Evolutionary conservation across 1,140 invertebrate genomes (phyloP).

Genomic region (Anoplophora glabripennis): DNA sequence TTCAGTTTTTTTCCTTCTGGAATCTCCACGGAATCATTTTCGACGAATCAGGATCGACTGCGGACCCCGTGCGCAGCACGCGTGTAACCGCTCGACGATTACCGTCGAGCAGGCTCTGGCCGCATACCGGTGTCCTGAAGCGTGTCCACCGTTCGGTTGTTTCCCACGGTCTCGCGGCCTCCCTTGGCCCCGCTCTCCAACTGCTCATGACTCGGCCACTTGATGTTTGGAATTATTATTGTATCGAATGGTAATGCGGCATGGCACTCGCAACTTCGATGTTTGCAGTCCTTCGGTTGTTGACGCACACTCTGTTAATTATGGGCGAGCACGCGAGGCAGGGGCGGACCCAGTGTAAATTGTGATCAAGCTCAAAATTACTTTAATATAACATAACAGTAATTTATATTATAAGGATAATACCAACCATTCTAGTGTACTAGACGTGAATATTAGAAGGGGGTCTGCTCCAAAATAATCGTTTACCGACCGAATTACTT

Average conservation of each 20-base stretch:
- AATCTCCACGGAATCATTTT: too few relatives aligned
- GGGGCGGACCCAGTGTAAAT: too few relatives aligned
- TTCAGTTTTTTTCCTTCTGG: too few relatives aligned
- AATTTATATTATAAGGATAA: too few relatives aligned
- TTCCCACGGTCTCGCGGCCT: constrained; percentile 32
- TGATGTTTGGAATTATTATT: constrained; percentile 14
- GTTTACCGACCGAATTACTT: too few relatives aligned
- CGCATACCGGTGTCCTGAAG: constrained; percentile 31
- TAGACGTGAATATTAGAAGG: too few relatives aligned
- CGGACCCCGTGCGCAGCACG: constrained; percentile 24
- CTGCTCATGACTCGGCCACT: constrained; percentile 7
- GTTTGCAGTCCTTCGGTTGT: not conserved
- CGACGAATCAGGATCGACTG: not conserved
- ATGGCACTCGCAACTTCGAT: constrained; percentile 9
- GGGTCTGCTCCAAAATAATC: too few relatives aligned
- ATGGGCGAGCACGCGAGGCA: too few relatives aligned
- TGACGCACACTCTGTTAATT: too few relatives aligned
- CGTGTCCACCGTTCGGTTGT: constrained; percentile 28
- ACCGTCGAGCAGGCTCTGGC: constrained; percentile 20
- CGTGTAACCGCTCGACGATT: constrained; percentile 24
- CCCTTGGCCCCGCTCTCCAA: constrained; percentile 8
- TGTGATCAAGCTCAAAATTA: too few relatives aligned
- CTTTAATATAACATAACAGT: too few relatives aligned
- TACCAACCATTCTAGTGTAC: too few relatives aligned
- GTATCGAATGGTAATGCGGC: constrained; percentile 12